Percentiles rank a stretch among this genome's conserved stretches.
Evolutionary conservation across 1,140 invertebrate genomes (phyloP).

Genomic region (Idris sp.): DNA sequence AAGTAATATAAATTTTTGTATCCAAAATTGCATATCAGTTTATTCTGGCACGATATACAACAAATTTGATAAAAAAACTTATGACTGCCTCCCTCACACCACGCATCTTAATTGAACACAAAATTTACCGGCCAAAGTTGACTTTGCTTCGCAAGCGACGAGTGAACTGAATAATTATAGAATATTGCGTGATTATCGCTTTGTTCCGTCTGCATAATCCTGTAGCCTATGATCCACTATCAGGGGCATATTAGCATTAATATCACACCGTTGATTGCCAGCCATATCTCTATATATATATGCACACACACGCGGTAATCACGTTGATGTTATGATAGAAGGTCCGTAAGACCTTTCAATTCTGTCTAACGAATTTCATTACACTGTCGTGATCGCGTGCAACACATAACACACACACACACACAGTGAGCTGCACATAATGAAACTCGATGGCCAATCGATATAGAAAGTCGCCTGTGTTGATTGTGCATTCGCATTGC

Average conservation of each 20-base stretch:
- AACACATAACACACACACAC: too few species aligned
- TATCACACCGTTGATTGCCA: conserved; percentile 31
- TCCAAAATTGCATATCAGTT: too few species aligned
- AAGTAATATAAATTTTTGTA: too few species aligned
- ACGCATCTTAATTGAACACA: conserved; percentile 6
- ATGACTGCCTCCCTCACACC: too few species aligned
- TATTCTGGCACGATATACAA: too few species aligned
- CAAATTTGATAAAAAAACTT: too few species aligned
- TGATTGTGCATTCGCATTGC: conserved; percentile 20
- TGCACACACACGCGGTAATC: conserved; percentile 32
- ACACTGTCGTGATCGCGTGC: neutral
- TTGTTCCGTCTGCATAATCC: conserved; percentile 24
- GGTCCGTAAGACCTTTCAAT: conserved; percentile 15
- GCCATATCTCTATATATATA: too few species aligned
- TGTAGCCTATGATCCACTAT: conserved; percentile 16
- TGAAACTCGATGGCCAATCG: conserved; percentile 11
- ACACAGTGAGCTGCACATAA: neutral
- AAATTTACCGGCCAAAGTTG: conserved; percentile 1
- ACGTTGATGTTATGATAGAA: conserved; percentile 34
- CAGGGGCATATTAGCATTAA: conserved; percentile 41
- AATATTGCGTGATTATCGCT: conserved; percentile 33
- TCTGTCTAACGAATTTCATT: conserved; percentile 26
- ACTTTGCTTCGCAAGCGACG: conserved; percentile 7
- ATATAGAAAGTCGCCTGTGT: too few species aligned
- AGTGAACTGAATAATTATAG: conserved; percentile 14